phyloP scores from a whole-genome alignment of 1,140 invertebrate genomes.

The Portunus trituberculatus region DNA sequence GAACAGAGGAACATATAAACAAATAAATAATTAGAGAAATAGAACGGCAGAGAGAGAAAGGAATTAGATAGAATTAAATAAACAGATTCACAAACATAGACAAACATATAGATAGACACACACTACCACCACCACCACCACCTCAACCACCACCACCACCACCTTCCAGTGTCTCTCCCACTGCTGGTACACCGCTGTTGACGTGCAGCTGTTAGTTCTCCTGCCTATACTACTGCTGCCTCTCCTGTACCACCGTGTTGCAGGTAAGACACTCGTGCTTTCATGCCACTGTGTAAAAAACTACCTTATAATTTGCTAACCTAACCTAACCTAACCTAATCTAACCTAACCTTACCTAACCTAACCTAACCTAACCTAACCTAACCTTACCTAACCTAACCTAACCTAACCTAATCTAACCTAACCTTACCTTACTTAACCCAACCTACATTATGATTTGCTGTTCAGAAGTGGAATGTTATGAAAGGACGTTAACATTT shows the following conservation, averaged over 20 bases:
- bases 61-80: neutral
- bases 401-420: too few species aligned
- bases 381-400: too few species aligned
- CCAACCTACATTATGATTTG: too few species aligned
- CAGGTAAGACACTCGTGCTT: too few species aligned
- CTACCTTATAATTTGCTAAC: too few species aligned
- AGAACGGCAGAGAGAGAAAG: neutral
- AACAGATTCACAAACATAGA: neutral
- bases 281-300: too few species aligned
- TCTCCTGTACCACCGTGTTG: neutral
- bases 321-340: too few species aligned
- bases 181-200: conserved; percentile 63
- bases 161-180: conserved; percentile 46
- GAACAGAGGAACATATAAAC: neutral
- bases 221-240: conserved; percentile 38
- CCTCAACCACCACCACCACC: neutral
- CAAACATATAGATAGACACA: conserved; percentile 5
- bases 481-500: too few species aligned
- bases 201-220: conserved; percentile 47
- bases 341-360: too few species aligned
- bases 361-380: too few species aligned
- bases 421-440: too few species aligned
- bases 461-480: too few species aligned
- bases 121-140: neutral
- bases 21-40: neutral